These are phyloP conservation scores for Caenorhabditis panamensis DNA, from an alignment of 2,888 invertebrate species.

Conservation along the genomic window DNA sequence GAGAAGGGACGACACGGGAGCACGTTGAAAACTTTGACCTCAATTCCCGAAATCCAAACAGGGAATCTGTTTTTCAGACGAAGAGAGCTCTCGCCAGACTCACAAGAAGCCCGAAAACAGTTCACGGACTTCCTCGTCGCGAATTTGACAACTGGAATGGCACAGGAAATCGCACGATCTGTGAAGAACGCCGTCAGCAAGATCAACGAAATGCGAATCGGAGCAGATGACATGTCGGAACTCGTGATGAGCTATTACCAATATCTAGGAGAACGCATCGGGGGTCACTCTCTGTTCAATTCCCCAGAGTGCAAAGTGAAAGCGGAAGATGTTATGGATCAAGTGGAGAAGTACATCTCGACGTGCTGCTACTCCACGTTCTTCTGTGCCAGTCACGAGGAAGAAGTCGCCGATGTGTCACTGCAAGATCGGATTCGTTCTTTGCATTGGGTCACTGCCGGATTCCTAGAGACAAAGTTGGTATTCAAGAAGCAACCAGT, in stretches of 20 bases:
- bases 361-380: slow-evolving; percentile 90
- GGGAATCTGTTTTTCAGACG: slow-evolving; percentile 41
- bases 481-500: slow-evolving; percentile 84
- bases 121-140: slow-evolving; percentile 82
- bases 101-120: slow-evolving; percentile 81
- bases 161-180: slow-evolving; percentile 85
- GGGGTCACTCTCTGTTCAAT: slow-evolving; percentile 23
- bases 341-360: slow-evolving; percentile 94
- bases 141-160: slow-evolving; percentile 81
- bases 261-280: slow-evolving; percentile 85
- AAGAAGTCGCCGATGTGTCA: slow-evolving; percentile 91
- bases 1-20: too few relatives aligned
- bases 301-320: slow-evolving; percentile 85
- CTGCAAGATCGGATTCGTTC: slow-evolving; percentile 95
- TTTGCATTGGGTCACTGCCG: slow-evolving; percentile 95
- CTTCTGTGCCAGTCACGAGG: slow-evolving; percentile 89
- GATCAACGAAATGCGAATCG: slow-evolving; percentile 75
- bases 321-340: slow-evolving; percentile 90
- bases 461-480: slow-evolving; percentile 93
- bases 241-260: slow-evolving; percentile 93
- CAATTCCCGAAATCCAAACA: background rate
- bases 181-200: slow-evolving; percentile 84
- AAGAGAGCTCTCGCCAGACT: slow-evolving; percentile 67
- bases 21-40: slow-evolving; percentile 3
- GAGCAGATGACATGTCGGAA: slow-evolving; percentile 91